A percentile compares a stretch with the other conserved stretches of the same genome.
phyloP scores from a whole-genome alignment of 1,140 invertebrate species.

The Pseudomyrmex cubaensis region DNA sequence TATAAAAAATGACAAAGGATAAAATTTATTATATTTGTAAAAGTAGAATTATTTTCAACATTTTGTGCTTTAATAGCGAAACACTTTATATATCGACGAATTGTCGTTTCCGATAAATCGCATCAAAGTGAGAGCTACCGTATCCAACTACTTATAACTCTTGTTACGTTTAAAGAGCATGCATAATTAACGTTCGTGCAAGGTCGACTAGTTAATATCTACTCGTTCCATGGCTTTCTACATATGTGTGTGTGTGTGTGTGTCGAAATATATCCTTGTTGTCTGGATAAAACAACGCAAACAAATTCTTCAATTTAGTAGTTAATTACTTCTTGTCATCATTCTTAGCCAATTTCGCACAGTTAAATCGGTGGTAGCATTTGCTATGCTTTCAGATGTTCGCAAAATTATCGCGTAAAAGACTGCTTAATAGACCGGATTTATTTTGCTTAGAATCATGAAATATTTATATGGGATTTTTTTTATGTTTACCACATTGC shows the following conservation, averaged over 20 bases:
- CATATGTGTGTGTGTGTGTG: too few relatives aligned
- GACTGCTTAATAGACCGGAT: too few relatives aligned
- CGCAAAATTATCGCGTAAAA: too few relatives aligned
- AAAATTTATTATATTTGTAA: too few relatives aligned
- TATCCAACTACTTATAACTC: constrained; percentile 17
- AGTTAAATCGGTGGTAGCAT: neutral
- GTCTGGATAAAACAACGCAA: neutral
- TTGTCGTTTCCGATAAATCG: constrained; percentile 19
- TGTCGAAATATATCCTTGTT: constrained; percentile 31
- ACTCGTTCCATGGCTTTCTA: neutral
- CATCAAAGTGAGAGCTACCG: constrained; percentile 34
- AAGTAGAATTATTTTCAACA: neutral
- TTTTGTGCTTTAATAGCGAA: neutral
- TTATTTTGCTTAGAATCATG: too few relatives aligned
- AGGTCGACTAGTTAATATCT: constrained; percentile 3
- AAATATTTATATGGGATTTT: too few relatives aligned
- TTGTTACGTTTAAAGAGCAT: constrained; percentile 31
- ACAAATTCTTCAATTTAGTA: neutral
- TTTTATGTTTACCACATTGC: too few relatives aligned
- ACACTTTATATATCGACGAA: neutral
- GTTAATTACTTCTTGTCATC: too few relatives aligned
- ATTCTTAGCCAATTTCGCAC: too few relatives aligned
- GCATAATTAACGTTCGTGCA: constrained; percentile 32
- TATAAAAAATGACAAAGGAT: neutral
- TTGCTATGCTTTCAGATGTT: too few relatives aligned